These are phyloP conservation scores for Parasteatoda tepidariorum DNA, from an alignment of 1,140 invertebrate species.

Conservation along the genomic window DNA sequence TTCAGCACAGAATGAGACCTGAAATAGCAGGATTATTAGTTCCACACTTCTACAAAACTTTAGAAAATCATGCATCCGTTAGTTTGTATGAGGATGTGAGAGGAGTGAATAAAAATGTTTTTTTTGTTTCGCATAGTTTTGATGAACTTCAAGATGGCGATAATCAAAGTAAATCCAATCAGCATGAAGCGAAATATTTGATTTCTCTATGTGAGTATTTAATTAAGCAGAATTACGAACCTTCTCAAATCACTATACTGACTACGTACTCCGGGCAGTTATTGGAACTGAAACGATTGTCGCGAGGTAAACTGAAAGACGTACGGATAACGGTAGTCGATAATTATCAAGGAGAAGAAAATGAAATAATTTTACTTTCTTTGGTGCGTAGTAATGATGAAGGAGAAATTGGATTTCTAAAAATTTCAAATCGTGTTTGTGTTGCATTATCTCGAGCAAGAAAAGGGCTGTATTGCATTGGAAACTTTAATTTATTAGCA, in stretches of 20 bases:
- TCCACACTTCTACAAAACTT: slow-evolving; percentile 60
- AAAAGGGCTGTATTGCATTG: slow-evolving; percentile 77
- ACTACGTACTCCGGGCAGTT: slow-evolving; percentile 76
- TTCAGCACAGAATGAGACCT: slow-evolving; percentile 63
- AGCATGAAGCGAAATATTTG: slow-evolving; percentile 74
- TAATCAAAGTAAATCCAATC: slow-evolving; percentile 68
- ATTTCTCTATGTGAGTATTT: slow-evolving; percentile 74
- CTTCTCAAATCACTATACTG: slow-evolving; percentile 76
- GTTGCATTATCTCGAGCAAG: slow-evolving; percentile 86
- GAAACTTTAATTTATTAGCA: slow-evolving; percentile 76
- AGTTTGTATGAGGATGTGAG: slow-evolving; percentile 23
- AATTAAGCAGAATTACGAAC: slow-evolving; percentile 73
- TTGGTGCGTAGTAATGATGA: slow-evolving; percentile 80
- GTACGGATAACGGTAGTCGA: slow-evolving; percentile 77
- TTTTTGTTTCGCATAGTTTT: slow-evolving; percentile 43
- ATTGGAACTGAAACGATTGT: slow-evolving; percentile 29
- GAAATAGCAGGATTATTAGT: slow-evolving; percentile 54
- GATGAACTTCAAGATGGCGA: slow-evolving; percentile 24
- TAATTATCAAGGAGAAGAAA: slow-evolving; percentile 89
- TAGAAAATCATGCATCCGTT: slow-evolving; percentile 50
- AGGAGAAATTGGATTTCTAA: slow-evolving; percentile 81
- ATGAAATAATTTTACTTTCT: slow-evolving; percentile 84
- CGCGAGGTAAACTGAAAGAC: not conserved
- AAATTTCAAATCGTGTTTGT: slow-evolving; percentile 81
- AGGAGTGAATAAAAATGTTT: slow-evolving; percentile 50